Base-by-base conservation (phyloP, 2,888 invertebrate species). In the Eristalinus sepulchralis region DNA sequence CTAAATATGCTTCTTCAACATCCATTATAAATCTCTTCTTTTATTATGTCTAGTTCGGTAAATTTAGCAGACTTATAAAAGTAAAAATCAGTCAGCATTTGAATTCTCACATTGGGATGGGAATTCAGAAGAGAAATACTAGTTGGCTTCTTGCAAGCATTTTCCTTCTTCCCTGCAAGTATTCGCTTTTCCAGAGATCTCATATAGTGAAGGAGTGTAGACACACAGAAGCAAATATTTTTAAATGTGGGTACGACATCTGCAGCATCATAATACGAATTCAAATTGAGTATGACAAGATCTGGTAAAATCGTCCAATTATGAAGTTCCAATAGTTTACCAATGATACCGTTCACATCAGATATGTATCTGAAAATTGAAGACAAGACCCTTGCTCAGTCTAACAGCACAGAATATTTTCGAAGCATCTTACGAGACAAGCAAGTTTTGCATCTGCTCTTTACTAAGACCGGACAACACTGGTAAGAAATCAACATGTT, bases 131-230 rank as follows among this genome's bases (percentile, higher is more conserved):
- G 20, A 9, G 63, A 20, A 9, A 86, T 11, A 80, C 80, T 79
- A 39, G 24, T 70, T 24, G 10, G 63, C 13, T 0, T 10, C 31
- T 59, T 75, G 22, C 13, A 17, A 24, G 3, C 27, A 60, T 39
- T 2, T 33, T 55, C 47, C 53, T 17, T n/a, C 59, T 72, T 2
- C 8, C 66, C 68, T 3, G 17, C 60, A 36, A 13, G 17, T 8
- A 9, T 75, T 8, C 20, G 57, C 60, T 22, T 72, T 24, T 24
- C 62, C 17, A 88, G 39, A 75, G 57, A 86, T 2, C 57, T 71
- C 79, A 84, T 86, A 71, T 88, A 88, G 57, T 73, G 82, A n/a
- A 88, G 33, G 62, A 88, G 53, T 13, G 88, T 47, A n/a, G 88
- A 67, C 9, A 85, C 83, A 57, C 84, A 71, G 60, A 88, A 76